These are phyloP conservation scores for Melanaphis sacchari DNA, from an alignment of 1,140 invertebrate species.

Conservation along the genomic window DNA sequence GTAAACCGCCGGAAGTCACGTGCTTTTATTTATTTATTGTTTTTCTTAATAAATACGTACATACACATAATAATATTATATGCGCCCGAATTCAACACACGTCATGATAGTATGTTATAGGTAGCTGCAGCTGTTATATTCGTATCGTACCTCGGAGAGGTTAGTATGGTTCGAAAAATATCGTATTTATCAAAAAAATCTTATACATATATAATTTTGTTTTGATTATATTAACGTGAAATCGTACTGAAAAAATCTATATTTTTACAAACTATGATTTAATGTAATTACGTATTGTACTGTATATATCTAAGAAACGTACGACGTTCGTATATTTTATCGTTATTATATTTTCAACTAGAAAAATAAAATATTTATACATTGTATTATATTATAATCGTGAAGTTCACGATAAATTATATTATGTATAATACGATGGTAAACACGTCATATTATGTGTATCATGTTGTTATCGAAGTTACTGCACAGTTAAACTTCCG, in stretches of 20 bases:
- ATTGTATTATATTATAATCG: not conserved
- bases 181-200: too few species aligned
- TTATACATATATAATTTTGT: too few species aligned
- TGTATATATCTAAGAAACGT: too few species aligned
- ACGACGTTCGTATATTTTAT: too few species aligned
- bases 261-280: too few species aligned
- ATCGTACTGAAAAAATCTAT: too few species aligned
- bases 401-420: not conserved
- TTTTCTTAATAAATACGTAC: not conserved
- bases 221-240: too few species aligned
- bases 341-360: too few species aligned
- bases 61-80: not conserved
- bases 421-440: not conserved
- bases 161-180: too few species aligned
- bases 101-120: not conserved
- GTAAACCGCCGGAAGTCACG: conserved; percentile 31
- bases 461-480: not conserved
- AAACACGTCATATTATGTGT: not conserved
- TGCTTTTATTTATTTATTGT: conserved; percentile 22
- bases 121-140: not conserved
- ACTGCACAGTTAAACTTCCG: not conserved
- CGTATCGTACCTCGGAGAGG: not conserved
- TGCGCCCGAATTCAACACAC: not conserved
- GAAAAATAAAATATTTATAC: too few species aligned
- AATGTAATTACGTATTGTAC: too few species aligned